Conservation (phyloP, 2,888 invertebrate genomes). For the Galeruca laticollis region DNA sequence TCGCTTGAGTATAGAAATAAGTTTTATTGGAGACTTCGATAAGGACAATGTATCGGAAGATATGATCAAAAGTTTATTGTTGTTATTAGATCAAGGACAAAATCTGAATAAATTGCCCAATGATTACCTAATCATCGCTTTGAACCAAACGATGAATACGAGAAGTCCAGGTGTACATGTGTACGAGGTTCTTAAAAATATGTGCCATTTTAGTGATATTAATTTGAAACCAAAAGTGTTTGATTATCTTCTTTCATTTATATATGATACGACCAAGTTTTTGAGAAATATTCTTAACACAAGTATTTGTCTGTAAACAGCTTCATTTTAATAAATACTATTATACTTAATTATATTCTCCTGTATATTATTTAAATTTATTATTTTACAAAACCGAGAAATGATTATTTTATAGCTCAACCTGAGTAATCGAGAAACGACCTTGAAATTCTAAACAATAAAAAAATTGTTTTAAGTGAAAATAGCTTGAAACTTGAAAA, state of each 20-base stretch:
- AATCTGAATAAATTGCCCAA: constrained; percentile 63
- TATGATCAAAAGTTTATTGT: constrained; percentile 67
- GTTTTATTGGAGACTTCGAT: constrained; percentile 68
- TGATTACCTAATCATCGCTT: constrained; percentile 69
- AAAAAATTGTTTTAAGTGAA: too few relatives aligned
- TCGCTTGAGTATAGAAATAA: constrained; percentile 65
- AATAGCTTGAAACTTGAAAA: too few relatives aligned
- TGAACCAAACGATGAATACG: constrained; percentile 67
- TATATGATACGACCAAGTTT: background rate
- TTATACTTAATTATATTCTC: too few relatives aligned
- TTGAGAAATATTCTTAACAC: background rate
- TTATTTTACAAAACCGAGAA: too few relatives aligned
- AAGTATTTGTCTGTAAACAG: background rate
- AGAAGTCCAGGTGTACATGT: constrained; percentile 69
- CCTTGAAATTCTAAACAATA: too few relatives aligned
- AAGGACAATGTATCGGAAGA: constrained; percentile 63
- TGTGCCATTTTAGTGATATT: constrained; percentile 64
- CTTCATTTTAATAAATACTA: background rate
- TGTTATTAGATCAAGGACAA: constrained; percentile 66
- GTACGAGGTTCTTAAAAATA: constrained; percentile 66
- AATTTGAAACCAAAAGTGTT: constrained; percentile 9
- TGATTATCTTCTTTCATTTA: background rate
- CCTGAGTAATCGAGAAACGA: too few relatives aligned
- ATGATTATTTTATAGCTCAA: too few relatives aligned
- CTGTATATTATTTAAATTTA: too few relatives aligned